A percentile compares a stretch with the other conserved stretches of the same genome.
Conservation (phyloP, 2,797 vertebrate genomes). For the Dryobates pubescens region DNA sequence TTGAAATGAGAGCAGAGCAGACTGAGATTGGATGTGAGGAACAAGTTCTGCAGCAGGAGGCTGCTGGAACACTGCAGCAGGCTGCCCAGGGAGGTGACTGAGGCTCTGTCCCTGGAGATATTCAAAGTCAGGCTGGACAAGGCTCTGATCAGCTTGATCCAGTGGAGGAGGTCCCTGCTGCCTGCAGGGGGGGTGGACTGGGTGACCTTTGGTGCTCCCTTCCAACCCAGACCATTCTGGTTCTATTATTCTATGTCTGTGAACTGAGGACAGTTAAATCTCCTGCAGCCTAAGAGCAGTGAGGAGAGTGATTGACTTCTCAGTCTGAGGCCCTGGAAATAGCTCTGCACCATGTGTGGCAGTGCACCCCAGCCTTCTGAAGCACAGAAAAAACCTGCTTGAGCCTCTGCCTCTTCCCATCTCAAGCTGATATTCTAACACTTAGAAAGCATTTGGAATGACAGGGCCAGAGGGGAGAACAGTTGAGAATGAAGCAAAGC, state of each 20-base stretch:
- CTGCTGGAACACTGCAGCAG: no score
- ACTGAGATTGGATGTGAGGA: no score
- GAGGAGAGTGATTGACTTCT: background rate
- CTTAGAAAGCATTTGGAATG: constrained; percentile 27
- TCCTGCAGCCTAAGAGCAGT: background rate
- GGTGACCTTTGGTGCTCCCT: no score
- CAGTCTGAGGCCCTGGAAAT: background rate
- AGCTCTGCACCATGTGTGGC: background rate
- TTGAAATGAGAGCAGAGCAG: no score
- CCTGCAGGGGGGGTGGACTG: no score
- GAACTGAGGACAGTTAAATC: background rate
- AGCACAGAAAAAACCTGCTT: background rate
- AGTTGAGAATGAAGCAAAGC: constrained; percentile 37
- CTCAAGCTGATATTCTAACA: constrained; percentile 33
- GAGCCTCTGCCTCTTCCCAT: background rate
- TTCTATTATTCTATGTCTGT: background rate
- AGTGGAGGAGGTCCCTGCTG: no score
- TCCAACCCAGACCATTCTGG: no score
- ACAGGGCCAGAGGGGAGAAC: constrained; percentile 4
- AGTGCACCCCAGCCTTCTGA: background rate
- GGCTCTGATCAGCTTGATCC: no score
- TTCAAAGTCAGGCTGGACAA: no score
- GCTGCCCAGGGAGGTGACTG: no score
- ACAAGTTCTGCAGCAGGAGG: no score
- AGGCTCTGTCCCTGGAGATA: no score